Conservation (phyloP, 2,888 invertebrate genomes). For the Orthonychiurus folsomi region DNA sequence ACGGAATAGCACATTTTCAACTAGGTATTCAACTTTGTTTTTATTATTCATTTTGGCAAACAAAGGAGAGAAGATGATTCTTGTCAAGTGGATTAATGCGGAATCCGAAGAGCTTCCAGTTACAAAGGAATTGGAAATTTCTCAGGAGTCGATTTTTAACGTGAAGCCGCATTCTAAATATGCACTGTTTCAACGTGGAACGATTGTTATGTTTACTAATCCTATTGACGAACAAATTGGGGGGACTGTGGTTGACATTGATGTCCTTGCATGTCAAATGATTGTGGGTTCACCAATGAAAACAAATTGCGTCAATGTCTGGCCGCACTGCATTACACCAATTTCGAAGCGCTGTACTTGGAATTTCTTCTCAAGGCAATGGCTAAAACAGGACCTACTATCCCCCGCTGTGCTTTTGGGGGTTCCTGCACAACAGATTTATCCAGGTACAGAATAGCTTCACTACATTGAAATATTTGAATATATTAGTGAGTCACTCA, state of each 20-base stretch:
- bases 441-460: too few species aligned
- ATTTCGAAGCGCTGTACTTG: slow-evolving; percentile 29
- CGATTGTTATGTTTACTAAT: slow-evolving; percentile 30
- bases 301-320: slow-evolving; percentile 16
- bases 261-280: slow-evolving; percentile 28
- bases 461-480: too few species aligned
- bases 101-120: slow-evolving; percentile 8
- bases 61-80: slow-evolving; percentile 18
- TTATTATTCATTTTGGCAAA: neutral
- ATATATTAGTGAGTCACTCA: too few species aligned
- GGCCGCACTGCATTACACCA: slow-evolving; percentile 30
- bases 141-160: slow-evolving; percentile 28
- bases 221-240: slow-evolving; percentile 20
- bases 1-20: too few species aligned
- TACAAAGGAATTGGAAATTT: slow-evolving; percentile 16
- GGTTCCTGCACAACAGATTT: too few species aligned
- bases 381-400: too few species aligned
- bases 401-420: too few species aligned
- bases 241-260: slow-evolving; percentile 31
- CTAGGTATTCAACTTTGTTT: too few species aligned
- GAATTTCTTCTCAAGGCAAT: slow-evolving; percentile 33
- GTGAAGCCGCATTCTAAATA: slow-evolving; percentile 25
- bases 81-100: slow-evolving; percentile 29
- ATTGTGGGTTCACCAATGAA: slow-evolving; percentile 23
- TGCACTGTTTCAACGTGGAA: slow-evolving; percentile 29